phyloP scores from a whole-genome alignment of 1,140 invertebrate species.

The Drosophila jambulina region DNA sequence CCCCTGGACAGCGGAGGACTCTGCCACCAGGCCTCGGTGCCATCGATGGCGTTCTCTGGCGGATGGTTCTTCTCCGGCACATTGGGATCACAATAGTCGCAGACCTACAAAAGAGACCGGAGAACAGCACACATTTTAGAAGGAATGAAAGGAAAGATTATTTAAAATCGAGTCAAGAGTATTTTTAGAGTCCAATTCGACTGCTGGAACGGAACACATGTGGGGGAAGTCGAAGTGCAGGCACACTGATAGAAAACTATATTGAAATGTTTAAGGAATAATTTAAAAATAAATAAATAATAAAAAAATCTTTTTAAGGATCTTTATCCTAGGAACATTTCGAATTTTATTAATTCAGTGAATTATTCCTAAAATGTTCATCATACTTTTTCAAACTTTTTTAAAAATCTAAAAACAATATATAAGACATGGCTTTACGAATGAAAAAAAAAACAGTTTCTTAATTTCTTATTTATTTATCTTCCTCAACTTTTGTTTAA shows the following conservation, averaged over 20 bases:
- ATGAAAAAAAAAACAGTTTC: no score
- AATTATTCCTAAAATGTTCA: no score
- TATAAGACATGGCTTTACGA: no score
- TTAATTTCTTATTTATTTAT: no score
- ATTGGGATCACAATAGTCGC: constrained; percentile 95
- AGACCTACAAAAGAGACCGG: constrained; percentile 88
- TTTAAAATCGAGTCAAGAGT: constrained; percentile 36
- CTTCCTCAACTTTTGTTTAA: background rate
- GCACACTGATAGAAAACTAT: constrained; percentile 20
- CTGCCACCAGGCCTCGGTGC: constrained; percentile 98
- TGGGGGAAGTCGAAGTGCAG: constrained; percentile 43
- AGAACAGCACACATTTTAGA: constrained; percentile 41
- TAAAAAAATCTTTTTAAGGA: background rate
- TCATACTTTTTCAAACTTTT: no score
- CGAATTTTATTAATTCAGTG: no score
- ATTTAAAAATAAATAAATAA: background rate
- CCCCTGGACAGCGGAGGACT: constrained; percentile 98
- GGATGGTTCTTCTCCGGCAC: constrained; percentile 92
- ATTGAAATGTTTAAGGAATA: background rate
- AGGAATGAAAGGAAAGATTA: constrained; percentile 9
- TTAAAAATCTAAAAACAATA: no score
- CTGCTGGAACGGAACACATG: constrained; percentile 53
- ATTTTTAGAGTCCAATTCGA: constrained; percentile 65
- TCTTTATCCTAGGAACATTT: no score
- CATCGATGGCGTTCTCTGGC: constrained; percentile 96